Conservation (phyloP, 2,888 invertebrate species). For the Rhamnusium bicolor region DNA sequence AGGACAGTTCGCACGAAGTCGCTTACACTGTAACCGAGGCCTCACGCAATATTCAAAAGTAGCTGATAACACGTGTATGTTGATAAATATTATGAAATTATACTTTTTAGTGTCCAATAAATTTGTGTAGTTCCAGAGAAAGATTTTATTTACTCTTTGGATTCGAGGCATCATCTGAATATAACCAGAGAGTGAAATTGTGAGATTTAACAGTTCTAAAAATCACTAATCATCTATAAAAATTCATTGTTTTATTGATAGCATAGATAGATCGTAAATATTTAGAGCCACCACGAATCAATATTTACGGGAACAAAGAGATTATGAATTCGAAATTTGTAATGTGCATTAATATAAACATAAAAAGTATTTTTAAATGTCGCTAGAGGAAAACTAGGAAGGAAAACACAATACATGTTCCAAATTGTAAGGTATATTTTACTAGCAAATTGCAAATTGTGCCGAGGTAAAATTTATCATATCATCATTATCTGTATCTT, state of each 20-base stretch:
- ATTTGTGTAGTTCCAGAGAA: background rate
- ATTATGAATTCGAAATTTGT: background rate
- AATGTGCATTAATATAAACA: background rate
- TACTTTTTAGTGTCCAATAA: no score
- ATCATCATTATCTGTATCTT: no score
- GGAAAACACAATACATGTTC: no score
- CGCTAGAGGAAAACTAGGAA: background rate
- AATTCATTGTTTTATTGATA: slow-evolving; percentile 29
- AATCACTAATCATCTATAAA: background rate
- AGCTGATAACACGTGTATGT: no score
- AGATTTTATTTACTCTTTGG: background rate
- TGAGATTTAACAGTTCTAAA: background rate
- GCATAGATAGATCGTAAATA: background rate
- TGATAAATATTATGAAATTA: no score
- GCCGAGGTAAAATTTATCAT: no score
- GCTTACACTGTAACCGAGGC: no score
- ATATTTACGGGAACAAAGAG: background rate
- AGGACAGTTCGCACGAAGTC: no score
- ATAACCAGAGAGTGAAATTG: background rate
- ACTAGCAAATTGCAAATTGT: no score
- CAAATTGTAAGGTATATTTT: no score
- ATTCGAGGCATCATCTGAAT: background rate
- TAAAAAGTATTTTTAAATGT: background rate
- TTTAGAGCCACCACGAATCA: slow-evolving; percentile 4
- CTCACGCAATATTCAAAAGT: no score